Evolutionary conservation across 2,888 invertebrate species (phyloP).

Genomic region (Mamestra brassicae): DNA sequence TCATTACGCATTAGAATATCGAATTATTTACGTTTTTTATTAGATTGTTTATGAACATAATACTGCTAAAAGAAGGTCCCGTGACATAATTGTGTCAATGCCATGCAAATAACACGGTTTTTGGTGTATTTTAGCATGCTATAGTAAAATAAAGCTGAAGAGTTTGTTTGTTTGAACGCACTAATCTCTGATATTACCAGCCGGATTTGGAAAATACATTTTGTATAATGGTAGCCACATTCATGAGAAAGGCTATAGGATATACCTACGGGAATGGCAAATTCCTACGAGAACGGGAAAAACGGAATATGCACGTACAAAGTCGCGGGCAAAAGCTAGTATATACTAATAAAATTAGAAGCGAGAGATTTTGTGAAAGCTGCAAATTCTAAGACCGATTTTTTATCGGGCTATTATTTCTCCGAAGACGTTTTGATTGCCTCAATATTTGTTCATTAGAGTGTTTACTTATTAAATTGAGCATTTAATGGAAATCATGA

Average conservation of each 20-base stretch:
- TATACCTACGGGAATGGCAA: too few species aligned
- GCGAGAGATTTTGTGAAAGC: not conserved
- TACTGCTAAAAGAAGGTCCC: not conserved
- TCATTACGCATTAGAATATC: conserved; percentile 20
- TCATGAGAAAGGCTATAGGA: too few species aligned
- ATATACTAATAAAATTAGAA: not conserved
- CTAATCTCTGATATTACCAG: too few species aligned
- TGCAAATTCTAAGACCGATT: not conserved
- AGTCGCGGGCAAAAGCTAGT: too few species aligned
- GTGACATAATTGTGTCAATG: too few species aligned
- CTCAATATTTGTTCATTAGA: conserved; percentile 1
- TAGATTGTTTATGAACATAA: conserved; percentile 13
- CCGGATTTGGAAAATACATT: too few species aligned
- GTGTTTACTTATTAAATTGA: conserved; percentile 2
- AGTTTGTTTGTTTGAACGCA: too few species aligned
- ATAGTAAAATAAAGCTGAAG: too few species aligned
- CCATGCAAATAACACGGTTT: not conserved
- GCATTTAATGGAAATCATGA: not conserved
- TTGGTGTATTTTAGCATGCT: not conserved
- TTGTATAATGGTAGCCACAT: too few species aligned
- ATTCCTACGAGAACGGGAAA: too few species aligned
- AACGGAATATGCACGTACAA: too few species aligned
- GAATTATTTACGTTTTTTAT: conserved; percentile 25
- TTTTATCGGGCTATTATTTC: not conserved
- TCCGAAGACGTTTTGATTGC: not conserved